Percentiles rank a stretch among this genome's conserved stretches.
These are phyloP conservation scores for Cistogaster globosa DNA, from an alignment of 2,888 invertebrate genomes.

Conservation along the genomic window DNA sequence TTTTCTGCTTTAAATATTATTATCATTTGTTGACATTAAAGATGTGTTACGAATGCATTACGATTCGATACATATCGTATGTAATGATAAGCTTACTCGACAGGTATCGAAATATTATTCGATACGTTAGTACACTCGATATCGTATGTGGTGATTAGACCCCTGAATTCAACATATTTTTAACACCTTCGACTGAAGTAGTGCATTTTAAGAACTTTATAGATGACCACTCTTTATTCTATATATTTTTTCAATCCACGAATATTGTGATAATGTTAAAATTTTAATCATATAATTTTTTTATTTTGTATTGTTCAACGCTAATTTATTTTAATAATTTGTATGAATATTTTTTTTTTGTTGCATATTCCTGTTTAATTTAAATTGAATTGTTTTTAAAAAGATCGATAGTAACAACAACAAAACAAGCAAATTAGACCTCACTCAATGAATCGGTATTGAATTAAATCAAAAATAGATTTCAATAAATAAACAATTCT, in stretches of 20 bases:
- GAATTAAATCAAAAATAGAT: slow-evolving; percentile 17
- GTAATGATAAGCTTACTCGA: no score
- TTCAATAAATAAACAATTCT: not conserved
- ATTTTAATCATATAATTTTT: slow-evolving; percentile 2
- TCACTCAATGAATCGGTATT: slow-evolving; percentile 30
- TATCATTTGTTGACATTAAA: no score
- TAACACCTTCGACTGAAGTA: no score
- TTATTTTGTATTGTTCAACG: slow-evolving; percentile 15
- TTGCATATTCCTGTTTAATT: slow-evolving; percentile 4
- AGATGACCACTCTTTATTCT: not conserved
- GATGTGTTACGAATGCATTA: no score
- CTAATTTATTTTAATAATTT: slow-evolving; percentile 26
- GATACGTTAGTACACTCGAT: no score
- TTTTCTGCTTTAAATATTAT: no score
- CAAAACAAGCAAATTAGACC: slow-evolving; percentile 7
- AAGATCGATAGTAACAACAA: slow-evolving; percentile 6
- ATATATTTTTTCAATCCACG: not conserved
- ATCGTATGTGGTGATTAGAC: no score
- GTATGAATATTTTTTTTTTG: not conserved
- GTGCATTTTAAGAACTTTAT: slow-evolving; percentile 16
- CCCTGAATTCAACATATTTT: no score
- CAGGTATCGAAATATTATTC: no score
- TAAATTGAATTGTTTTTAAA: slow-evolving; percentile 4
- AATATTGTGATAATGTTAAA: slow-evolving; percentile 26
- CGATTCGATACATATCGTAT: no score